Conservation (phyloP, 2,888 invertebrate genomes). For the Epirrhoe alternata region DNA sequence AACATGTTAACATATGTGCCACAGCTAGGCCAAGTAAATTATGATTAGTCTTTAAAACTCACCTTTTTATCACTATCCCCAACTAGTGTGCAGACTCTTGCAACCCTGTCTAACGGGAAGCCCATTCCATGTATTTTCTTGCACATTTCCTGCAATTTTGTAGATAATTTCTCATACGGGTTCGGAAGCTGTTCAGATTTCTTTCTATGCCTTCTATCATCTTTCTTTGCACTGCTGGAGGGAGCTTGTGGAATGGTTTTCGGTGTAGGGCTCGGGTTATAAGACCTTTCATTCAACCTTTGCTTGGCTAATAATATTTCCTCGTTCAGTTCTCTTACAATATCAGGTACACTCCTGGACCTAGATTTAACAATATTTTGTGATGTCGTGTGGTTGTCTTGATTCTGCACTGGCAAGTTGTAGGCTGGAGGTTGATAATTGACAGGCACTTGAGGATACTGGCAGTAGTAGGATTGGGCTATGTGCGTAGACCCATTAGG, state of each 20-base stretch:
- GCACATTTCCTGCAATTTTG: conserved; percentile 87
- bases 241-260: conserved; percentile 56
- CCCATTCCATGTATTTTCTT: conserved; percentile 94
- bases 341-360: conserved; percentile 89
- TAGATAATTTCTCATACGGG: conserved; percentile 72
- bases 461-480: conserved; percentile 74
- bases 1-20: too few species aligned
- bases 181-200: conserved; percentile 70
- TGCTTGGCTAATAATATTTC: conserved; percentile 83
- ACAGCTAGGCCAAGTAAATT: too few species aligned
- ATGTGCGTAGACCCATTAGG: conserved; percentile 66
- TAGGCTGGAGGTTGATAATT: conserved; percentile 56
- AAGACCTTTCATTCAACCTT: conserved; percentile 78
- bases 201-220: conserved; percentile 58
- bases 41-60: conserved; percentile 49
- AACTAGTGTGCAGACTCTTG: conserved; percentile 90
- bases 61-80: conserved; percentile 95
- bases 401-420: conserved; percentile 40
- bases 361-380: conserved; percentile 72
- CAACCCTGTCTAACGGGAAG: conserved; percentile 92
- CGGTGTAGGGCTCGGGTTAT: conserved; percentile 82
- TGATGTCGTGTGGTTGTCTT: conserved; percentile 47
- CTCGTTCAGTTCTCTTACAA: conserved; percentile 89
- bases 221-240: conserved; percentile 56
- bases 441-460: conserved; percentile 64